These are phyloP conservation scores for Lepidocyrtoides sp. DNA, from an alignment of 2,888 invertebrate genomes.

Conservation along the genomic window DNA sequence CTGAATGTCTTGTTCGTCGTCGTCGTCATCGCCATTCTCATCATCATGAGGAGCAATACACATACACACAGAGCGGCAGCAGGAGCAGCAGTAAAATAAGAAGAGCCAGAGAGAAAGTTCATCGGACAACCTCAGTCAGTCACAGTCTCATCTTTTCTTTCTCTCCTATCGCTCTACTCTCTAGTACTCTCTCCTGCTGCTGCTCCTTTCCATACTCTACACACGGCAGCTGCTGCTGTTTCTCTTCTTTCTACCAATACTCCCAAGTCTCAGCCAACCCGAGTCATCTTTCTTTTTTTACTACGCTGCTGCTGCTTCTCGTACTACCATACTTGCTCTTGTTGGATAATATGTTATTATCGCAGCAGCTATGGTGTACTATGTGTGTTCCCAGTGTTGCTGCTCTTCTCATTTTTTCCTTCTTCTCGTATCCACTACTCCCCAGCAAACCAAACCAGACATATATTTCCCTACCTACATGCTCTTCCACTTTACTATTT, in stretches of 20 bases:
- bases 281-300: constrained; percentile 28
- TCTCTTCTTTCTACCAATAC: constrained; percentile 24
- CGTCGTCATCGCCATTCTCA: constrained; percentile 58
- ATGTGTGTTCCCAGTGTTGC: constrained; percentile 44
- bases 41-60: constrained; percentile 8
- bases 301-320: constrained; percentile 27
- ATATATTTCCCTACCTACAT: constrained; percentile 56
- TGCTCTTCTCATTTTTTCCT: neutral
- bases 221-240: neutral
- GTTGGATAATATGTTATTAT: constrained; percentile 23
- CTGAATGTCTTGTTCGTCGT: constrained; percentile 43
- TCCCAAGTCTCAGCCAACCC: constrained; percentile 41
- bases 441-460: neutral
- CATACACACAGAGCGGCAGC: constrained; percentile 1
- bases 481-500: constrained; percentile 32
- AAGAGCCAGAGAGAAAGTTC: constrained; percentile 74
- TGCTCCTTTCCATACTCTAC: neutral
- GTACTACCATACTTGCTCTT: neutral
- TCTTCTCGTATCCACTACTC: neutral
- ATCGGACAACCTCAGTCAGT: constrained; percentile 79
- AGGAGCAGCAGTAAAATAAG: constrained; percentile 22
- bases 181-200: constrained; percentile 7
- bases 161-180: constrained; percentile 66
- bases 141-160: constrained; percentile 71
- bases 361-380: constrained; percentile 12